Conservation (phyloP, 2,113 vertebrate species). For the Spea bombifrons region DNA sequence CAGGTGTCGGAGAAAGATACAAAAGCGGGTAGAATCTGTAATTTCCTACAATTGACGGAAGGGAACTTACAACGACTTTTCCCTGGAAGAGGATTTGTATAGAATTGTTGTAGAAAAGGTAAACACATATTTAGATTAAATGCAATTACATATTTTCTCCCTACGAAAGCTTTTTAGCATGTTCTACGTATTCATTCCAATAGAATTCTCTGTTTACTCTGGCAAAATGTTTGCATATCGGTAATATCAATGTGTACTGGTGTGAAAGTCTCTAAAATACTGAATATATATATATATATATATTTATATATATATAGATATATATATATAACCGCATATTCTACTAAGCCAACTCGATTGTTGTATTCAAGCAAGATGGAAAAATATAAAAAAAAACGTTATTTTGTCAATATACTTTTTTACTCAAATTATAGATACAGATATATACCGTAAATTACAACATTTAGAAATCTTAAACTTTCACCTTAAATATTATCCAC, state of each 20-base stretch:
- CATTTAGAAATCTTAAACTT: too few species aligned
- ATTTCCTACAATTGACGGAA: constrained; percentile 8
- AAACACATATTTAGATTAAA: constrained; percentile 12
- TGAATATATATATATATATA: too few species aligned
- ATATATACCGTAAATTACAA: too few species aligned
- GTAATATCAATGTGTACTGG: background rate
- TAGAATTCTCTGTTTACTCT: constrained; percentile 14
- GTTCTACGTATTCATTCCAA: constrained; percentile 7
- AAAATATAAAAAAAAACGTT: too few species aligned
- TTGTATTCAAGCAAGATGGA: too few species aligned
- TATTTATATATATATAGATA: too few species aligned
- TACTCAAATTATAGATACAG: too few species aligned
- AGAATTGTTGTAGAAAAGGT: background rate
- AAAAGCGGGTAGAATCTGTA: background rate
- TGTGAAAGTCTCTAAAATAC: background rate
- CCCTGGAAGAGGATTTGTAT: constrained; percentile 1
- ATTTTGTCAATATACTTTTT: too few species aligned
- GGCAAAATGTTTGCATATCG: constrained; percentile 17
- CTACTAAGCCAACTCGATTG: too few species aligned
- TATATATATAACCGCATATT: too few species aligned
- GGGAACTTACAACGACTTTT: background rate
- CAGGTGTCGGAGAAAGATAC: background rate
- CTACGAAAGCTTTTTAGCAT: background rate
- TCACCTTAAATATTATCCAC: too few species aligned
- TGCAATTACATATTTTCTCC: constrained; percentile 24